phyloP scores from a whole-genome alignment of 2,888 invertebrate species.

The Tachina fera region DNA sequence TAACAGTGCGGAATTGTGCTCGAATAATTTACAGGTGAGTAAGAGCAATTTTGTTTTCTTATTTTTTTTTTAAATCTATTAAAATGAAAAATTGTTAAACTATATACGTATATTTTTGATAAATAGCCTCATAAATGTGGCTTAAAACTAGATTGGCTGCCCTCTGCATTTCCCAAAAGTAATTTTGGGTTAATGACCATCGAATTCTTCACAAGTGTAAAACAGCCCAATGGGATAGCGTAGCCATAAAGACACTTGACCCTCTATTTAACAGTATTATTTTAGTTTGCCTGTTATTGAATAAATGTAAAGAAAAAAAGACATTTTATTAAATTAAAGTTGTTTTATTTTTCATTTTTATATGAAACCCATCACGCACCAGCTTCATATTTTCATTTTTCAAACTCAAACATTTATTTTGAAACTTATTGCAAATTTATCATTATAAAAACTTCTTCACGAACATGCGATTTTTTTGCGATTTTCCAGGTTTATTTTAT shows the following conservation, averaged over 20 bases:
- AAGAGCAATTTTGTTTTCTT: neutral
- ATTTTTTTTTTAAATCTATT: neutral
- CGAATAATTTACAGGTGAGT: slow-evolving; percentile 43
- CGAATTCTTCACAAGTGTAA: slow-evolving; percentile 84
- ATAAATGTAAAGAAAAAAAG: slow-evolving; percentile 22
- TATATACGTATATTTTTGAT: neutral
- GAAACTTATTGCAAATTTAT: too few species aligned
- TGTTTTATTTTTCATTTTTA: slow-evolving; percentile 10
- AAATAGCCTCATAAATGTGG: slow-evolving; percentile 85
- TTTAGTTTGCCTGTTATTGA: slow-evolving; percentile 37
- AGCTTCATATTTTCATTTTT: neutral
- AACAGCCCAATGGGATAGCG: neutral
- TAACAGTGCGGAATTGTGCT: slow-evolving; percentile 32
- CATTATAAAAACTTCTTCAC: too few species aligned
- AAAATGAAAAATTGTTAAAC: neutral
- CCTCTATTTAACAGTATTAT: slow-evolving; percentile 53
- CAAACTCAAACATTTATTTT: too few species aligned
- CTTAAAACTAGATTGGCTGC: slow-evolving; percentile 90
- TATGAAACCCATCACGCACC: too few species aligned
- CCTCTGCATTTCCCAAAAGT: slow-evolving; percentile 87
- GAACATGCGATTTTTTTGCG: too few species aligned
- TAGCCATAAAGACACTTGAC: neutral
- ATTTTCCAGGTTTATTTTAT: too few species aligned
- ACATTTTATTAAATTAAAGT: neutral
- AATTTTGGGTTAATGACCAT: slow-evolving; percentile 89